phyloP scores from a whole-genome alignment of 2,113 vertebrate genomes.

The Pristiophorus japonicus region DNA sequence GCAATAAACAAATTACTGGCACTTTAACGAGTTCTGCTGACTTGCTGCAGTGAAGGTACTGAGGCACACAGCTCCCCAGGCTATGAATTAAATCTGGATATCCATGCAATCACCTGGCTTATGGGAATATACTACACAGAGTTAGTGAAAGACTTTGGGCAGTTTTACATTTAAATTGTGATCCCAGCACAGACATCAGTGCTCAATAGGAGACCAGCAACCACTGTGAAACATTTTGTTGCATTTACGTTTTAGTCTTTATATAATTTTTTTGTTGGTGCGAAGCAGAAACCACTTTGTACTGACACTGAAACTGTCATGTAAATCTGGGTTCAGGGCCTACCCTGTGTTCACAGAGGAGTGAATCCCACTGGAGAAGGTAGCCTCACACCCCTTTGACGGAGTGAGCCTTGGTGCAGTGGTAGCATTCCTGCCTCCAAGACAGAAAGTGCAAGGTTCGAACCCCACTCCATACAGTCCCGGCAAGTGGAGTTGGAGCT shows the following conservation, averaged over 20 bases:
- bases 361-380: too few species aligned
- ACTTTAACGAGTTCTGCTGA: slow-evolving; percentile 56
- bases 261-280: not conserved
- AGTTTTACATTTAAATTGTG: slow-evolving; percentile 12
- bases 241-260: not conserved
- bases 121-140: slow-evolving; percentile 15
- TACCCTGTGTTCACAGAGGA: not conserved
- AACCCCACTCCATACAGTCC: too few species aligned
- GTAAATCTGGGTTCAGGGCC: not conserved
- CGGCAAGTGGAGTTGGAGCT: too few species aligned
- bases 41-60: slow-evolving; percentile 59
- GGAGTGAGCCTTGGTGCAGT: too few species aligned
- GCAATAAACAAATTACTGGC: slow-evolving; percentile 68
- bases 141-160: slow-evolving; percentile 19
- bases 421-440: not conserved
- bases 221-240: not conserved
- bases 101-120: not conserved
- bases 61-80: slow-evolving; percentile 53
- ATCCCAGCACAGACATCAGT: not conserved
- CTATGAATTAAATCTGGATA: slow-evolving; percentile 59
- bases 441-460: not conserved
- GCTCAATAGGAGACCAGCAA: not conserved
- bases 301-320: not conserved
- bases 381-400: not conserved
- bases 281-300: not conserved